Conservation (phyloP, 2,113 vertebrate genomes). For the Marcusenius ussheri region DNA sequence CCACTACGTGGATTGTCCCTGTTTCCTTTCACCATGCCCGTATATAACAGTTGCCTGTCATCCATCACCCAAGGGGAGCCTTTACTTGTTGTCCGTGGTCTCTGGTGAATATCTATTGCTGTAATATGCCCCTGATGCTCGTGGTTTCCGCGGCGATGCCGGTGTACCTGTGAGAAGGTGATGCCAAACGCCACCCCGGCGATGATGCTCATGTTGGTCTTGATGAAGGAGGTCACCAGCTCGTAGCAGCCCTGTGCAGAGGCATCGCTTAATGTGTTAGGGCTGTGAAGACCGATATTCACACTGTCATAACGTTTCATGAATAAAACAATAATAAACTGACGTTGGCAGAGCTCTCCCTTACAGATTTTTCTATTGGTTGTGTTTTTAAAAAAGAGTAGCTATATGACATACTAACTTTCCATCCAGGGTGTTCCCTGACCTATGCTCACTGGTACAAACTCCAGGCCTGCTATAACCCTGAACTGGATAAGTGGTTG, state of each 20-base stretch:
- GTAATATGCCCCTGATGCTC: neutral
- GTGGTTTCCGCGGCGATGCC: neutral
- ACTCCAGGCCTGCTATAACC: neutral
- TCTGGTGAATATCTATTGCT: neutral
- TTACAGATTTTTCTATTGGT: neutral
- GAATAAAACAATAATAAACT: neutral
- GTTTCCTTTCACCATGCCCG: neutral
- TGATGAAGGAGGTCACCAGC: slow-evolving; percentile 89
- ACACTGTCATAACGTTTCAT: neutral
- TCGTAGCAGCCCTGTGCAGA: slow-evolving; percentile 85
- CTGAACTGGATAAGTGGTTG: neutral
- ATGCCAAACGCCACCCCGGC: slow-evolving; percentile 93
- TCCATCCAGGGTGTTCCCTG: neutral
- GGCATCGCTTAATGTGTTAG: slow-evolving; percentile 12
- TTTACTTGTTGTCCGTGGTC: neutral
- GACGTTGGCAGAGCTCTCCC: neutral
- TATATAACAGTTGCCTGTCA: neutral
- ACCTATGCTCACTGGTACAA: neutral
- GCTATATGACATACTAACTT: neutral
- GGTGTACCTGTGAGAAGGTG: slow-evolving; percentile 87
- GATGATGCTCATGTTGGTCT: slow-evolving; percentile 92
- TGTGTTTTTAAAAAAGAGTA: neutral
- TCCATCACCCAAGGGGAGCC: neutral
- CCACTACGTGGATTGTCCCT: neutral
- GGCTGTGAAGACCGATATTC: neutral